Percentiles rank a stretch among this genome's conserved stretches.
phyloP scores from a whole-genome alignment of 1,140 invertebrate genomes.

The Tribolium castaneum region DNA sequence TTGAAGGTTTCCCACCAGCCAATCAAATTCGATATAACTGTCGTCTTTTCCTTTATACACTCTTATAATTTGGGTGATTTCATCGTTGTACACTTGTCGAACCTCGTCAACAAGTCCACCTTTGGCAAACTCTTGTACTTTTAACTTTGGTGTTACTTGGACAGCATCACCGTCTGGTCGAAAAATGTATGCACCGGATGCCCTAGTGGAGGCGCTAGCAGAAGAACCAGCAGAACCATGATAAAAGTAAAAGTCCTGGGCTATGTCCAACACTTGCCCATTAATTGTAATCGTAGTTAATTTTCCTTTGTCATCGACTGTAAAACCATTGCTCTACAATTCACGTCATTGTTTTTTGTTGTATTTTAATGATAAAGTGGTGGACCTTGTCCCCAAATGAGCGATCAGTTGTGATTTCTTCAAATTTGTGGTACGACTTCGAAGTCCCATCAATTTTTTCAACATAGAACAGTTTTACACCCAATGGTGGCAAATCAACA shows the following conservation, averaged over 20 bases:
- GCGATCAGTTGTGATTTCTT: not conserved
- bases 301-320: constrained; percentile 64
- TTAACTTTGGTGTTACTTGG: constrained; percentile 65
- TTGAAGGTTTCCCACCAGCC: constrained; percentile 86
- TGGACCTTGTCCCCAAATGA: not conserved
- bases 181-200: constrained; percentile 90
- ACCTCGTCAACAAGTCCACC: constrained; percentile 85
- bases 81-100: constrained; percentile 78
- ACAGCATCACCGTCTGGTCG: constrained; percentile 70
- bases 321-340: constrained; percentile 6
- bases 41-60: constrained; percentile 71
- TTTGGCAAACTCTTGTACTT: constrained; percentile 69
- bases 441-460: constrained; percentile 13
- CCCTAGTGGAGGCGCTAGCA: constrained; percentile 64
- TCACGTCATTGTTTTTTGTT: not conserved
- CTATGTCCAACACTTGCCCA: constrained; percentile 64
- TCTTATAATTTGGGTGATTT: constrained; percentile 85
- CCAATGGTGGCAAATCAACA: constrained; percentile 73
- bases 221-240: constrained; percentile 72
- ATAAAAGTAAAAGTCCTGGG: constrained; percentile 85
- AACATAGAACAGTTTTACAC: constrained; percentile 73
- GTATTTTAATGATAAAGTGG: not conserved
- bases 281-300: constrained; percentile 70
- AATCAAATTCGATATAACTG: constrained; percentile 86
- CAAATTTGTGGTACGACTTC: constrained; percentile 2